Evolutionary conservation across 2,888 invertebrate genomes (phyloP).

Genomic region (Chrysotoxum bicinctum): DNA sequence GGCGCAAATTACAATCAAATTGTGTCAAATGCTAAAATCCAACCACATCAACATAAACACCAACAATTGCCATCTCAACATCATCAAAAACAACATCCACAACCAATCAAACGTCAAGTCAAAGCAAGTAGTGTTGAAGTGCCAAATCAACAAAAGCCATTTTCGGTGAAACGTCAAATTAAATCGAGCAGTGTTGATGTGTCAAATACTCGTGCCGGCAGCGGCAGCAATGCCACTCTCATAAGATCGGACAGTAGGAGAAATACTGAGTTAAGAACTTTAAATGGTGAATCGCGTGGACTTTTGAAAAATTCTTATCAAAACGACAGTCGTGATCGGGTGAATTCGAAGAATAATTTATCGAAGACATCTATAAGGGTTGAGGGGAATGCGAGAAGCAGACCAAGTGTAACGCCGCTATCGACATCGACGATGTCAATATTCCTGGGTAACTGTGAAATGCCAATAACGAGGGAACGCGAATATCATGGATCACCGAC

Average conservation of each 20-base stretch:
- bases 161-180: conserved; percentile 44
- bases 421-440: conserved; percentile 75
- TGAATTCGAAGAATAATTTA: conserved; percentile 46
- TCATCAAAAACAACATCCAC: conserved; percentile 43
- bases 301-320: conserved; percentile 15
- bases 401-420: conserved; percentile 20
- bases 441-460: conserved; percentile 78
- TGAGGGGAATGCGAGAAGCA: conserved; percentile 26
- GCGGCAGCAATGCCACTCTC: conserved; percentile 7
- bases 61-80: conserved; percentile 46
- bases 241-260: conserved; percentile 40
- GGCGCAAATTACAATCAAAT: conserved; percentile 74
- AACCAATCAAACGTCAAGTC: conserved; percentile 39
- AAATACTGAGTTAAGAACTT: conserved; percentile 28
- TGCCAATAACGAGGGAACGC: conserved; percentile 76
- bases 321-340: conserved; percentile 37
- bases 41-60: conserved; percentile 48
- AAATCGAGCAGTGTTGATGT: conserved; percentile 35
- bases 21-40: conserved; percentile 62
- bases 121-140: conserved; percentile 37
- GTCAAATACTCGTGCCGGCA: conserved; percentile 27
- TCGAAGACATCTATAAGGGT: conserved; percentile 73
- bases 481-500: conserved; percentile 66
- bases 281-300: conserved; percentile 40
- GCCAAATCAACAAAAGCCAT: conserved; percentile 32